Percentiles rank a stretch among this genome's conserved stretches.
Evolutionary conservation across 2,888 invertebrate genomes (phyloP).

Genomic region (Cryptocephalus primarius): DNA sequence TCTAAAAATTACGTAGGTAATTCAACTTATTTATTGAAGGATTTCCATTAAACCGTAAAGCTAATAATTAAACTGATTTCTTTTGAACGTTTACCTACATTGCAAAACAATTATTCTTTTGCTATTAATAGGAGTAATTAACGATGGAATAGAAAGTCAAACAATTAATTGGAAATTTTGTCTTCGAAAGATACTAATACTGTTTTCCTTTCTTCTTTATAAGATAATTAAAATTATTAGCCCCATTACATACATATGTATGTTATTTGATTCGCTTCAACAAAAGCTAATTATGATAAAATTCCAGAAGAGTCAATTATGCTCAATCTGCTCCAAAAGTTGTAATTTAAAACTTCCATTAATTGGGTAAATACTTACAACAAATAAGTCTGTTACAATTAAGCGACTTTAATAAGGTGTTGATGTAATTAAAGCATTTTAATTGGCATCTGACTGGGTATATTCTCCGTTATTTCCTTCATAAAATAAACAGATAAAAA

Average conservation of each 20-base stretch:
- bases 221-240: too few relatives aligned
- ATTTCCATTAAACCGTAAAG: too few relatives aligned
- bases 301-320: slow-evolving; percentile 9
- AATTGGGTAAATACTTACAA: slow-evolving; percentile 13
- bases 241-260: too few relatives aligned
- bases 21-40: too few relatives aligned
- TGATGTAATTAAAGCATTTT: slow-evolving; percentile 6
- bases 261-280: too few relatives aligned
- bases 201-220: too few relatives aligned
- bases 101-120: too few relatives aligned
- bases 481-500: too few relatives aligned
- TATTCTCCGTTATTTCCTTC: too few relatives aligned
- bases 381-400: slow-evolving; percentile 4
- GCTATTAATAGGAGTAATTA: too few relatives aligned
- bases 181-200: too few relatives aligned
- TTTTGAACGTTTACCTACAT: slow-evolving; percentile 4
- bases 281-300: slow-evolving; percentile 8
- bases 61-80: slow-evolving; percentile 4
- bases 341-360: slow-evolving; percentile 11
- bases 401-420: slow-evolving; percentile 4
- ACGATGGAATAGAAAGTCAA: slow-evolving; percentile 12
- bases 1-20: too few relatives aligned
- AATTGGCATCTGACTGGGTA: not conserved
- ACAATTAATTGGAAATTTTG: slow-evolving; percentile 14
- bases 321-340: slow-evolving; percentile 4